Percentiles rank a stretch among this genome's conserved stretches.
These are phyloP conservation scores for Pectinophora gossypiella DNA, from an alignment of 1,140 invertebrate species.

Conservation along the genomic window DNA sequence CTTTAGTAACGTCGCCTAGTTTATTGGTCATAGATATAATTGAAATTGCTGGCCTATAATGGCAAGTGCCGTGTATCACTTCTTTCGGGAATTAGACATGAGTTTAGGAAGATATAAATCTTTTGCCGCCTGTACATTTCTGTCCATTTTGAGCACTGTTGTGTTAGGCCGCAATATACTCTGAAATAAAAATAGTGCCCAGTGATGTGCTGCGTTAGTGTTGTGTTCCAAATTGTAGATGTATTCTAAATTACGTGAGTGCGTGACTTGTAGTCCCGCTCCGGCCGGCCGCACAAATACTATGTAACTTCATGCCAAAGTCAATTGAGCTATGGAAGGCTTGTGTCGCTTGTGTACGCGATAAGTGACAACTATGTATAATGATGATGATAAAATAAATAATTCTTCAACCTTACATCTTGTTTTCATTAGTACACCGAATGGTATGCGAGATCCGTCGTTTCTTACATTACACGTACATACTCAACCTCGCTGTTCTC, in stretches of 20 bases:
- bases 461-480: no score
- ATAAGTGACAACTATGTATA: constrained; percentile 70
- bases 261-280: neutral
- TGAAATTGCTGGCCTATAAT: neutral
- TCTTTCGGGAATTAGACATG: no score
- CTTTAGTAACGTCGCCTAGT: neutral
- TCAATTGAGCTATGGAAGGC: constrained; percentile 73
- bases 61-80: no score
- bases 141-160: neutral
- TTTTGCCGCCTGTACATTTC: neutral
- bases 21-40: neutral
- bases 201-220: neutral
- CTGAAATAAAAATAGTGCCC: neutral
- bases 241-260: neutral
- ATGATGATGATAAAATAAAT: constrained; percentile 65
- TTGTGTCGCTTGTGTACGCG: constrained; percentile 69
- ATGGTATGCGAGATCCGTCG: no score
- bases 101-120: neutral
- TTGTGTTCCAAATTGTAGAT: neutral
- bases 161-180: neutral
- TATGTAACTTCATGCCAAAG: constrained; percentile 70
- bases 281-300: constrained; percentile 48
- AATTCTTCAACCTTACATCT: constrained; percentile 65
- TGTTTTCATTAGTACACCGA: no score
- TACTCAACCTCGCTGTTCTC: no score